Base-by-base conservation (phyloP, 2,113 vertebrate genomes). In the Hirundichthys speculiger region DNA sequence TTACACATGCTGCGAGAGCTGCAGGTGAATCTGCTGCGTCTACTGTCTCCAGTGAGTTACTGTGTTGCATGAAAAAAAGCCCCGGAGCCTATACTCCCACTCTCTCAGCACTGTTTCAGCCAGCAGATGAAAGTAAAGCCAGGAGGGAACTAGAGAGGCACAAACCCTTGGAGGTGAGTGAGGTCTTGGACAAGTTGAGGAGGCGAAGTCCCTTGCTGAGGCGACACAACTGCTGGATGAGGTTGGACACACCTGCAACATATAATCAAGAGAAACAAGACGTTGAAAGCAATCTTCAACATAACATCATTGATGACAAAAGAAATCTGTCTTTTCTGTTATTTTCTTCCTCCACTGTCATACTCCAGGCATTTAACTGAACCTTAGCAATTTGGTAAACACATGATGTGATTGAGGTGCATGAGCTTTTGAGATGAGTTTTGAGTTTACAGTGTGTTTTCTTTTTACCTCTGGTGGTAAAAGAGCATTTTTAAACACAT, bases 141-240 rank as follows among this genome's bases (percentile, higher is more conserved):
- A 34, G 40, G 13, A 20, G 40, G 13, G 13, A 64, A 40, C 5
- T 2, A 24, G 18, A 40, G 47, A 12, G 6, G 39, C 8, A 30
- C 82, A 45, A 66, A 97, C 95, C 95, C 93, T 94, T 93, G 4
- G 94, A 93, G 42, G 94, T 95, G 79, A 96, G 93, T 2, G 94
- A 94, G 46, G 95, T 96, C 92, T 95, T 96, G 80, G 94, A 94
- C 86, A 97, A 92, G 90, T 95, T 96, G 63, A 97, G 92, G 67
- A 94, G 93, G 73, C 93, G 94, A 43, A 97, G 93, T 34, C 96
- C 96, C 40, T 95, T 94, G 55, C 92, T 95, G 79, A 95, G 94
- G 68, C 93, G 94, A 70, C 95, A 94, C 51, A 97, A 91, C 86
- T 95, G 95, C 88, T 96, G 95, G 77, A 95, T 95, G 57, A 97